Conservation (phyloP, 1,140 invertebrate species). For the Hydropsyche tenuis region DNA sequence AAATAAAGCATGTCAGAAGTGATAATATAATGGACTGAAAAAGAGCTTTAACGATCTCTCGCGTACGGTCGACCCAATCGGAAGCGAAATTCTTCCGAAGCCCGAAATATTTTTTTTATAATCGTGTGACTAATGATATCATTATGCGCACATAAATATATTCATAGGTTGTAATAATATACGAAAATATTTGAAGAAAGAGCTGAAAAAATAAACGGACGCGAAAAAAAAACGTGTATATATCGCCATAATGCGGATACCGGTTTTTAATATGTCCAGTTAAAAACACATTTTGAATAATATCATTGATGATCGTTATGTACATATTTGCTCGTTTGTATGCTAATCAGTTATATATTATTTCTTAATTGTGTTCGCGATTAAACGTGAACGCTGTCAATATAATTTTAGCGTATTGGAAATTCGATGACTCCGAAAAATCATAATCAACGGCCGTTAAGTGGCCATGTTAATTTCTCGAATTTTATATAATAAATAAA, state of each 20-base stretch:
- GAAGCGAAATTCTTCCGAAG: neutral
- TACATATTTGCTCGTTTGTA: constrained; percentile 36
- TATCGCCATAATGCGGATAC: constrained; percentile 28
- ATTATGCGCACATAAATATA: no score
- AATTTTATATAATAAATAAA: no score
- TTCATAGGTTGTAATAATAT: constrained; percentile 1
- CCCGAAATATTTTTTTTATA: neutral
- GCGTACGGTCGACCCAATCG: constrained; percentile 36
- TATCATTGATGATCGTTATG: constrained; percentile 22
- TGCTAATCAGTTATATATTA: constrained; percentile 37
- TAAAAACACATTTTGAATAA: constrained; percentile 42
- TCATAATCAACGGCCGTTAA: constrained; percentile 6
- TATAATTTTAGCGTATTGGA: neutral
- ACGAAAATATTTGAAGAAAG: neutral
- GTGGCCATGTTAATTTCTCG: no score
- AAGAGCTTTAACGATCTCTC: constrained; percentile 46
- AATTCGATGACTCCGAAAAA: neutral
- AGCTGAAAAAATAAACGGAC: neutral
- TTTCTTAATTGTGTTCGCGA: constrained; percentile 34
- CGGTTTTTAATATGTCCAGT: constrained; percentile 33
- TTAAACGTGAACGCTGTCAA: neutral
- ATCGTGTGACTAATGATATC: no score
- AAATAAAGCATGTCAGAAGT: constrained; percentile 42
- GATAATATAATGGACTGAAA: constrained; percentile 48
- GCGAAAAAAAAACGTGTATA: constrained; percentile 21